These are phyloP conservation scores for Colaptes auratus DNA, from an alignment of 2,113 vertebrate species.

Conservation along the genomic window DNA sequence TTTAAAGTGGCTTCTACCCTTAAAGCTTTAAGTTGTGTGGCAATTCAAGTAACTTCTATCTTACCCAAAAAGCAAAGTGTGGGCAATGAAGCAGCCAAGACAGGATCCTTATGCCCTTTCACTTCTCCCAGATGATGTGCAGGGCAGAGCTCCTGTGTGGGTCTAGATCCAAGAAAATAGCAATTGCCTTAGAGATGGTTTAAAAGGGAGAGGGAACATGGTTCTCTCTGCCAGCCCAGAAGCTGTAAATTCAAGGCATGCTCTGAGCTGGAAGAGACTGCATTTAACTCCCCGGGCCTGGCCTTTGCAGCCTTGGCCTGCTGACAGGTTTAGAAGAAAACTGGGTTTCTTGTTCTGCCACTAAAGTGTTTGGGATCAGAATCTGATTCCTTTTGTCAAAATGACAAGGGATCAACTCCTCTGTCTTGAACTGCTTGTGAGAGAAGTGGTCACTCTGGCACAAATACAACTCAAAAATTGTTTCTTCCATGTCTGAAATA, in stretches of 20 bases:
- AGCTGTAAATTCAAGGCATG: neutral
- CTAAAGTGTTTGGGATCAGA: neutral
- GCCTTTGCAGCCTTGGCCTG: neutral
- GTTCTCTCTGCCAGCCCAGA: neutral
- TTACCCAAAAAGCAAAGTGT: neutral
- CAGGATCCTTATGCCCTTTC: neutral
- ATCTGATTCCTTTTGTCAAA: neutral
- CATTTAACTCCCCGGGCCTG: neutral
- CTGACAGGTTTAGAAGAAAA: rapidly evolving
- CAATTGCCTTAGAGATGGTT: neutral
- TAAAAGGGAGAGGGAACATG: neutral
- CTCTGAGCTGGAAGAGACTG: neutral
- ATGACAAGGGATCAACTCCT: neutral
- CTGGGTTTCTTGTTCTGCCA: neutral
- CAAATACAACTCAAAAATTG: neutral
- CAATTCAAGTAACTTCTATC: neutral
- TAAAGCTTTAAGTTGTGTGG: neutral
- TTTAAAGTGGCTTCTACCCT: neutral
- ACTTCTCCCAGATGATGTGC: neutral
- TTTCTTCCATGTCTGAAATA: neutral
- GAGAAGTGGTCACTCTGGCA: neutral
- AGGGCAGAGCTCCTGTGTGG: neutral
- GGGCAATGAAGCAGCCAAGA: neutral
- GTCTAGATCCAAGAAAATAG: neutral
- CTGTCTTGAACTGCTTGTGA: neutral